Base-by-base conservation (phyloP, 2,888 invertebrate genomes). In the Spilosoma lubricipeda region DNA sequence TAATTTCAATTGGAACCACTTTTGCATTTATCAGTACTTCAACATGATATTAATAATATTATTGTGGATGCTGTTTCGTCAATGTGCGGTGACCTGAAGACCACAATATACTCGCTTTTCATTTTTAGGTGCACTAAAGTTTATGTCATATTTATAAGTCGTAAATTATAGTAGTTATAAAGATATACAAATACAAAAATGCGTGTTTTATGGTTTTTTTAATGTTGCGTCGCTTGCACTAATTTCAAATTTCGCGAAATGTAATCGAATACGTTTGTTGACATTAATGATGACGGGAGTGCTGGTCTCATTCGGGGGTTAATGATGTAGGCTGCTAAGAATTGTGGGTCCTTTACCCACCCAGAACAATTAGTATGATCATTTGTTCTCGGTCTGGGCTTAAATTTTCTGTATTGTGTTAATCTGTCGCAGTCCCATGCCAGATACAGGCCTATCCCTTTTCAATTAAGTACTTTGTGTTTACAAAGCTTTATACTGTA, bases 61-160 rank as follows among this genome's bases (percentile, higher is more conserved):
- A 11, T 70, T 42, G 27, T 70, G 30, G 63, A 42, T 70, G 23
- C 18, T 63, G 11, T n/a, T n/a, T 42, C 42, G 23, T 42, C 70
- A 59, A 59, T 30, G 42, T 52, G 48, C 36, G 59, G 39, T 36
- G 69, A 69, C 27, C 69, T 59, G 67, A 59, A 70, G 39, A 39
- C 18, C 27, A 27, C 42, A 7, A 63, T 30, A 66, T n/a, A 66
- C 11, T 36, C n/a, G 48, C 15, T 52, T 36, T 23, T 56, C 52
- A n/a, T n/a, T 52, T 52, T 56, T 36, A 69, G 18, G 36, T 36
- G n/a, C 69, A 68, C 13, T 68, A 30, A 56, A n/a, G 56, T 52
- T 56, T 36, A 1, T n/a, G n/a, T 69, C 15, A 52, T 69, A 56
- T 52, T 48, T 56, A 36, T 23, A 36, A 8, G 56, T 69, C 67